phyloP scores from a whole-genome alignment of 2,797 vertebrate species.

The Vireo griseus region DNA sequence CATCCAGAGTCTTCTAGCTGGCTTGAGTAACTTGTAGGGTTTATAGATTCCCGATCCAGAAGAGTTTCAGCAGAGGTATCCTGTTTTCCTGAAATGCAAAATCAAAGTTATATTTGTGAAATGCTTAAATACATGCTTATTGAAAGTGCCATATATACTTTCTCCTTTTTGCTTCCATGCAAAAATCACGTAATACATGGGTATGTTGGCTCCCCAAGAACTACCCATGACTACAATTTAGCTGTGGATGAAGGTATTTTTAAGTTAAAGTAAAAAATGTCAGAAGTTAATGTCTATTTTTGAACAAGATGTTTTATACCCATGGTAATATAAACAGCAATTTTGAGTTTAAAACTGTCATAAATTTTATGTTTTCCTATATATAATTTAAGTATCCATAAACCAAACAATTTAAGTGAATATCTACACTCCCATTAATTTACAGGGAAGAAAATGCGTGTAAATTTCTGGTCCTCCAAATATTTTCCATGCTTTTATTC shows the following conservation, averaged over 20 bases:
- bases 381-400: neutral
- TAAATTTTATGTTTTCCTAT: neutral
- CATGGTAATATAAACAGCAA: neutral
- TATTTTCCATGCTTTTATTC: neutral
- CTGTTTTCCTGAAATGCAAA: conserved; percentile 65
- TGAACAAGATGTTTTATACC: neutral
- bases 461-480: neutral
- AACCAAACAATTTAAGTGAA: neutral
- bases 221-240: neutral
- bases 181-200: neutral
- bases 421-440: neutral
- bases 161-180: neutral
- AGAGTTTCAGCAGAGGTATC: neutral
- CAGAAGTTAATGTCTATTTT: neutral
- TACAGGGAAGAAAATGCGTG: neutral
- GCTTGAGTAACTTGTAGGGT: conserved; percentile 14
- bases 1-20: conserved; percentile 76
- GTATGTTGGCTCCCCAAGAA: neutral
- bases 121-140: neutral
- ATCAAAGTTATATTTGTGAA: neutral
- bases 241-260: neutral
- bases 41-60: conserved; percentile 59
- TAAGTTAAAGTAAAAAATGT: neutral
- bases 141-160: neutral
- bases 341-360: neutral